Evolutionary conservation across 1,140 invertebrate genomes (phyloP).

Genomic region (Diachasmimorpha longicaudata): DNA sequence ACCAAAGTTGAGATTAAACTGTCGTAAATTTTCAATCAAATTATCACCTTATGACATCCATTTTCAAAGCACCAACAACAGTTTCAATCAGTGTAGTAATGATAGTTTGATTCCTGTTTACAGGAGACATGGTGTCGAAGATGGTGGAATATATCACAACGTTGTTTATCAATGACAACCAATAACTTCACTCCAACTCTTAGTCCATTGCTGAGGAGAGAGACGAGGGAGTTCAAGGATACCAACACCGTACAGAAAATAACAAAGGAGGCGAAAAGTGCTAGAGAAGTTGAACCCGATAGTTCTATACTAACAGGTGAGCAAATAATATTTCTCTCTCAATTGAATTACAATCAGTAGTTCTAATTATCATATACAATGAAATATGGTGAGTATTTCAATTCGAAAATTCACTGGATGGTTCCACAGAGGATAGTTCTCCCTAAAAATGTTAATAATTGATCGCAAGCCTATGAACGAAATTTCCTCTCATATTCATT

Average conservation of each 20-base stretch:
- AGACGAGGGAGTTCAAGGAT: constrained; percentile 36
- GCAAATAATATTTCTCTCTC: not conserved
- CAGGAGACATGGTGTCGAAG: constrained; percentile 60
- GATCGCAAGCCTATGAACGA: not conserved
- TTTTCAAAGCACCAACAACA: not conserved
- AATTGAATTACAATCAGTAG: not conserved
- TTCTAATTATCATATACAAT: not conserved
- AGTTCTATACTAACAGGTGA: constrained; percentile 25
- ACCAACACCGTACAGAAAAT: constrained; percentile 28
- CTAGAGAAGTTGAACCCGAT: constrained; percentile 30
- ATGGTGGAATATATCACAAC: constrained; percentile 56
- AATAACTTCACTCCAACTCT: constrained; percentile 45
- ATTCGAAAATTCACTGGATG: not conserved
- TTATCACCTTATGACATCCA: not conserved
- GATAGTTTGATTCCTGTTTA: constrained; percentile 7
- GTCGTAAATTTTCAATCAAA: not conserved
- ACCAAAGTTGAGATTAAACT: not conserved
- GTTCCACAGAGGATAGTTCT: not conserved
- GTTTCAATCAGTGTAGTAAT: not conserved
- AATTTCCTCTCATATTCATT: not conserved
- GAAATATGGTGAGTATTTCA: no score
- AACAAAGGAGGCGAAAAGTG: constrained; percentile 25
- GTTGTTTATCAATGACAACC: constrained; percentile 46
- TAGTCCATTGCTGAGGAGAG: constrained; percentile 47
- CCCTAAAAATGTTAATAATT: not conserved